These are phyloP conservation scores for Progne subis DNA, from an alignment of 2,113 vertebrate species.

Conservation along the genomic window DNA sequence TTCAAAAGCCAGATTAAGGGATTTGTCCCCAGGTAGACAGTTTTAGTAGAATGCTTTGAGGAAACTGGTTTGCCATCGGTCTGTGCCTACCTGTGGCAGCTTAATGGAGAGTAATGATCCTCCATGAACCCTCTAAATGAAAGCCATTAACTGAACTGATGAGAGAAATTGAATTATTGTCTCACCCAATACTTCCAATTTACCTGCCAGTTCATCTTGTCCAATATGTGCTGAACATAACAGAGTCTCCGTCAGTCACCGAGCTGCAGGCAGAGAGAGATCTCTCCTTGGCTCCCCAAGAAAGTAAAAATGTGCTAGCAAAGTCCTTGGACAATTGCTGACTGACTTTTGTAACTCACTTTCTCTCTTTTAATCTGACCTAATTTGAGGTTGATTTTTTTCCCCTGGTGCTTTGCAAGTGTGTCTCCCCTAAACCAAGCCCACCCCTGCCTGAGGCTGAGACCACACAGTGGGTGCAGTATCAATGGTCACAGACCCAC, in stretches of 20 bases:
- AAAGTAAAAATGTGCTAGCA: neutral
- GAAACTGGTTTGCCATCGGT: neutral
- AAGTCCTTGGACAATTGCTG: neutral
- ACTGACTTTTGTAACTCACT: neutral
- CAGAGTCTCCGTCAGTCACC: neutral
- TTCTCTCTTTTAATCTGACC: neutral
- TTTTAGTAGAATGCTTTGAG: neutral
- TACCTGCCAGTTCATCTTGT: neutral
- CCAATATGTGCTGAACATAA: neutral
- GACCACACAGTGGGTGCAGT: neutral
- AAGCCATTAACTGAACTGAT: constrained; percentile 28
- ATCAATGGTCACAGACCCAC: neutral
- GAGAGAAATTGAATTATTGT: constrained; percentile 27
- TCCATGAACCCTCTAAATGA: neutral
- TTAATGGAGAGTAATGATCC: constrained; percentile 47
- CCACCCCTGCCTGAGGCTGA: neutral
- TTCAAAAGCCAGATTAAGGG: neutral
- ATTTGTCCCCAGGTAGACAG: neutral
- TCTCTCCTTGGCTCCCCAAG: neutral
- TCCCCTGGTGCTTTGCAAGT: neutral
- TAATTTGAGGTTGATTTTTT: neutral
- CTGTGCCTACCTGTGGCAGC: constrained; percentile 9
- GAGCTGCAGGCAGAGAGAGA: neutral
- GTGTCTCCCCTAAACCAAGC: neutral
- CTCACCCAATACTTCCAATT: constrained; percentile 7